phyloP scores from a whole-genome alignment of 2,797 vertebrate genomes.

The Phrynocephalus vlangalii region DNA sequence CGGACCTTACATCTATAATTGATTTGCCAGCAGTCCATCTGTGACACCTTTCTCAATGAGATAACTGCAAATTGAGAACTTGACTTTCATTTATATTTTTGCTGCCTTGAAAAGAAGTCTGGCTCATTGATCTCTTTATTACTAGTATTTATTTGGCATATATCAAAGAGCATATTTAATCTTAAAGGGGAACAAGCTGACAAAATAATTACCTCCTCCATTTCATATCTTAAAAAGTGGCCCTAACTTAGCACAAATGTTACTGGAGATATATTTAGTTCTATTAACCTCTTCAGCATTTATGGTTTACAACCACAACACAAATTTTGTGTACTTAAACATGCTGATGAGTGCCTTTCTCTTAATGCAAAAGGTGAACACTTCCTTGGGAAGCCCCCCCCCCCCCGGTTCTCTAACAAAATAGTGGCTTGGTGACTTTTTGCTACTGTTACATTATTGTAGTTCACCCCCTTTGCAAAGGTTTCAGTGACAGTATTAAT shows the following conservation, averaged over 20 bases:
- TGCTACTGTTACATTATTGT: too few relatives aligned
- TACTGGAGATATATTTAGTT: background rate
- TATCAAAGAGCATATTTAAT: constrained; percentile 34
- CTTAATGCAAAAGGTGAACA: background rate
- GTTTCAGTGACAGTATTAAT: too few relatives aligned
- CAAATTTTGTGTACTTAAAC: background rate
- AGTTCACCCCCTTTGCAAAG: too few relatives aligned
- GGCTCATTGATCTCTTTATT: constrained; percentile 45
- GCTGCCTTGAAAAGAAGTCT: background rate
- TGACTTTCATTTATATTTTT: constrained; percentile 50
- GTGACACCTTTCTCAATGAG: constrained; percentile 46
- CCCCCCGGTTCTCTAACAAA: background rate
- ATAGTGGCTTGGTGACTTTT: background rate
- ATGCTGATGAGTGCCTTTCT: background rate
- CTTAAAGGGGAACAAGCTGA: background rate
- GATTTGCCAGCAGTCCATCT: constrained; percentile 46
- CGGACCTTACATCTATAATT: constrained; percentile 57
- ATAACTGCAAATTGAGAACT: constrained; percentile 42
- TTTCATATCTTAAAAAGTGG: constrained; percentile 16
- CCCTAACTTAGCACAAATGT: background rate
- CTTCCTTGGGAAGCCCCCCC: background rate
- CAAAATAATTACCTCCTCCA: constrained; percentile 6
- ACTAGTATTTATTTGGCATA: constrained; percentile 34
- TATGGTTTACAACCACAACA: background rate
- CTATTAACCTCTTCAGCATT: background rate